Conservation (phyloP, 2,797 vertebrate species). For the Macropus fuliginosus region DNA sequence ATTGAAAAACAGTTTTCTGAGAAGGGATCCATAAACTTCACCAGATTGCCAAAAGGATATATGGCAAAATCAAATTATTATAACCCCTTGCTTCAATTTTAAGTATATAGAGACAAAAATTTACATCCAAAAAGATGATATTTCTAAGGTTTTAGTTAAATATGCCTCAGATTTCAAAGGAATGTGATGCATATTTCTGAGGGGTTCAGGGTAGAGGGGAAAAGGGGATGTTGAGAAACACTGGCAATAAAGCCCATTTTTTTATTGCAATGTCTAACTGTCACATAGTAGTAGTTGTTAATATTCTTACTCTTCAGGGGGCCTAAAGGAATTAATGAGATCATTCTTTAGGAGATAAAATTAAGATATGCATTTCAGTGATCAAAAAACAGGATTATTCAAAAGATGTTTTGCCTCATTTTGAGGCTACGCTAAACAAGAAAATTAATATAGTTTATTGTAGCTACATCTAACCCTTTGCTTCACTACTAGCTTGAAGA, state of each 20-base stretch:
- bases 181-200: slow-evolving; percentile 4
- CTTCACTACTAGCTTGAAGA: slow-evolving; percentile 39
- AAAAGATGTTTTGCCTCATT: slow-evolving; percentile 12
- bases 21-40: not conserved
- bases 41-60: not conserved
- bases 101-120: not conserved
- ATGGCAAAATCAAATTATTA: not conserved
- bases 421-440: not conserved
- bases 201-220: not conserved
- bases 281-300: slow-evolving; percentile 5
- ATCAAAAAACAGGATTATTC: slow-evolving; percentile 18
- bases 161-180: not conserved
- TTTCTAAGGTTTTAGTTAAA: slow-evolving; percentile 36
- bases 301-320: not conserved
- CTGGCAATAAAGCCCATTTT: not conserved
- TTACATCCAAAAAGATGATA: not conserved
- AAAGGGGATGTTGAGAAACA: not conserved
- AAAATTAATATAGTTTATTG: slow-evolving; percentile 34
- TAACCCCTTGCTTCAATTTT: not conserved
- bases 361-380: slow-evolving; percentile 31
- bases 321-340: slow-evolving; percentile 42
- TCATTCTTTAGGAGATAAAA: slow-evolving; percentile 18
- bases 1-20: not conserved
- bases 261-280: slow-evolving; percentile 45
- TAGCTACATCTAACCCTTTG: slow-evolving; percentile 21